A percentile compares a stretch with the other conserved stretches of the same genome.
Conservation (phyloP, 2,113 vertebrate species). For the Zapus hudsonius region DNA sequence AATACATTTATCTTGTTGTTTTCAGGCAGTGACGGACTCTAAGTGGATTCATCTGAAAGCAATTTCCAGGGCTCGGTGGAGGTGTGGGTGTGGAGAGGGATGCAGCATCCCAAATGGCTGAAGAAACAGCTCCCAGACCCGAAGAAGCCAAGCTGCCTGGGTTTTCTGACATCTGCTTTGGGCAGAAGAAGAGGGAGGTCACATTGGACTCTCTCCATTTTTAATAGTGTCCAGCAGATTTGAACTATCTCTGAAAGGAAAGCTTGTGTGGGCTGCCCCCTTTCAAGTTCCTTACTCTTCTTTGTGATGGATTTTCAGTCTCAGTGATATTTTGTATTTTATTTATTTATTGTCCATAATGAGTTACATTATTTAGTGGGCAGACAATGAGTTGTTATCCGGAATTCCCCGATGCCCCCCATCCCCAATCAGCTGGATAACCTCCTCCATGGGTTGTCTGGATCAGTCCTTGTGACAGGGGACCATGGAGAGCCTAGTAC, state of each 20-base stretch:
- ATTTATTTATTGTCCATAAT: too few species aligned
- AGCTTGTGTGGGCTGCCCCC: background rate
- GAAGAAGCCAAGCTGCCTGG: background rate
- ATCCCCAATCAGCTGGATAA: too few species aligned
- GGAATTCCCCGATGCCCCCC: too few species aligned
- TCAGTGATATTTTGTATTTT: too few species aligned
- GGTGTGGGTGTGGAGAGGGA: background rate
- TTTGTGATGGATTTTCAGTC: too few species aligned
- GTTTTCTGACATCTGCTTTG: background rate
- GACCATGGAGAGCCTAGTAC: too few species aligned
- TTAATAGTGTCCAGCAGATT: background rate
- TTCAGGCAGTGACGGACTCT: background rate
- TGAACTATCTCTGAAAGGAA: constrained; percentile 27
- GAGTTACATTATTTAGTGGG: too few species aligned
- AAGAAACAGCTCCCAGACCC: background rate
- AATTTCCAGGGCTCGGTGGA: background rate
- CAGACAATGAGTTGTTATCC: too few species aligned
- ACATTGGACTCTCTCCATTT: background rate
- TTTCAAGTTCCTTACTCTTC: background rate
- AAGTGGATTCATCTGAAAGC: background rate
- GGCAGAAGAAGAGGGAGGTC: background rate
- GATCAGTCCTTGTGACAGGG: too few species aligned
- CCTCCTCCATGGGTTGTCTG: too few species aligned
- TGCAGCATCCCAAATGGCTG: background rate
- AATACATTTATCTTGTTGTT: background rate